phyloP scores from a whole-genome alignment of 2,888 invertebrate species.

The Cantharis rufa region DNA sequence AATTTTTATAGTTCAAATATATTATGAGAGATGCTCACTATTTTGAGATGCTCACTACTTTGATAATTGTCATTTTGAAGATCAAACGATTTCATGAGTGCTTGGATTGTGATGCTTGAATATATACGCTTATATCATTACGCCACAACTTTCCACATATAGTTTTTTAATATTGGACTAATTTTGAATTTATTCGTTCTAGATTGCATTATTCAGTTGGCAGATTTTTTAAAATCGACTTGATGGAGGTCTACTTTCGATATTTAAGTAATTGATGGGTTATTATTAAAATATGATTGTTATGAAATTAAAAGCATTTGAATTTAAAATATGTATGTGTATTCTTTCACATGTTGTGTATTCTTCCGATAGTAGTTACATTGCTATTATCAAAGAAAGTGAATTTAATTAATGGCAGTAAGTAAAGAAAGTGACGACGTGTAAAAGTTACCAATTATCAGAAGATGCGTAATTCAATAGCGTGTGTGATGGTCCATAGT shows the following conservation, averaged over 20 bases:
- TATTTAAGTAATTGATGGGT: background rate
- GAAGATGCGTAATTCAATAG: background rate
- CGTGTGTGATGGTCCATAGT: background rate
- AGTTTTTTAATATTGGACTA: background rate
- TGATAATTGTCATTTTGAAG: no score
- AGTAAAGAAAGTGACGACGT: slow-evolving; percentile 3
- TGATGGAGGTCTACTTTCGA: background rate
- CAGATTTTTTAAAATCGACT: background rate
- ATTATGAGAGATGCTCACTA: no score
- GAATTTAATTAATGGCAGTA: slow-evolving; percentile 5
- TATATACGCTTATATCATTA: no score
- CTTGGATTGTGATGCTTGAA: no score
- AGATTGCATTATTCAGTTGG: background rate
- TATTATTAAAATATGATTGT: background rate
- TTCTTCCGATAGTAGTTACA: background rate
- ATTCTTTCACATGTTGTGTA: background rate
- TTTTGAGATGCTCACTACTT: no score
- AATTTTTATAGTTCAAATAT: no score
- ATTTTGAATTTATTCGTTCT: background rate
- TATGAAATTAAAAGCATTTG: background rate
- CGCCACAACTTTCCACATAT: no score
- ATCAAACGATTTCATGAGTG: no score
- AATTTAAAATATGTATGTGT: background rate
- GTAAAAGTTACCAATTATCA: slow-evolving; percentile 5
- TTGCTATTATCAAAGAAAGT: background rate